A percentile compares a stretch with the other conserved stretches of the same genome.
Evolutionary conservation across 2,797 vertebrate genomes (phyloP).

Genomic region (Arnoldichthys spilopterus): DNA sequence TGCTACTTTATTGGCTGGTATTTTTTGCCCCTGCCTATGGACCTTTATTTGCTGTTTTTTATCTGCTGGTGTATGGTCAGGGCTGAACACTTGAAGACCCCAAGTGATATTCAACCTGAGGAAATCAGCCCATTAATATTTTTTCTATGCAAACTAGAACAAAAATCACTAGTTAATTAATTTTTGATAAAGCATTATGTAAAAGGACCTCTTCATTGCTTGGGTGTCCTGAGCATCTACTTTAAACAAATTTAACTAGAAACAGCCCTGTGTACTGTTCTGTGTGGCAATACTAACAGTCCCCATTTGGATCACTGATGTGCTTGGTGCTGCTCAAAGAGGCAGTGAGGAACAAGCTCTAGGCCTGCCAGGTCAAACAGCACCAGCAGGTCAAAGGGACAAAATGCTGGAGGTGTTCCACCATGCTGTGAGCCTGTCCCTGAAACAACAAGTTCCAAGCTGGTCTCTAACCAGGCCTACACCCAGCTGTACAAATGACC

Average conservation of each 20-base stretch:
- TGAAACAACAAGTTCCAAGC: constrained; percentile 27
- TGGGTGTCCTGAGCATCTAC: too few relatives aligned
- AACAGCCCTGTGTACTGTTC: not conserved
- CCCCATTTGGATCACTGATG: constrained; percentile 58
- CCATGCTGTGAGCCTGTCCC: constrained; percentile 44
- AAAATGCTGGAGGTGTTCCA: constrained; percentile 60
- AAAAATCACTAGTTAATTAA: not conserved
- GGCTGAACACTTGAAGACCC: not conserved
- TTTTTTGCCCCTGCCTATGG: not conserved
- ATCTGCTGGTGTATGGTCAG: not conserved
- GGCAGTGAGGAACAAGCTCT: constrained; percentile 28
- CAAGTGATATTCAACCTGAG: too few relatives aligned
- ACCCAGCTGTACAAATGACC: constrained; percentile 70
- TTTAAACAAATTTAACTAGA: too few relatives aligned
- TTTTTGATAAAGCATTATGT: too few relatives aligned
- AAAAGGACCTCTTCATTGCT: too few relatives aligned
- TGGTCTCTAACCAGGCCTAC: constrained; percentile 53
- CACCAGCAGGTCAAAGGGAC: constrained; percentile 46
- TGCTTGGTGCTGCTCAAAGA: constrained; percentile 46
- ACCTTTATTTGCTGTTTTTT: not conserved
- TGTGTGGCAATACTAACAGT: constrained; percentile 39
- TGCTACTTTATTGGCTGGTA: not conserved
- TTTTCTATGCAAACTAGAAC: too few relatives aligned
- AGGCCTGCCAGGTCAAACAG: constrained; percentile 50
- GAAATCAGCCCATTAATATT: not conserved